Evolutionary conservation across 2,888 invertebrate species (phyloP), one percentile per base, ranked within the genome.

Genomic region (Cryptocheilus praepositus): DNA sequence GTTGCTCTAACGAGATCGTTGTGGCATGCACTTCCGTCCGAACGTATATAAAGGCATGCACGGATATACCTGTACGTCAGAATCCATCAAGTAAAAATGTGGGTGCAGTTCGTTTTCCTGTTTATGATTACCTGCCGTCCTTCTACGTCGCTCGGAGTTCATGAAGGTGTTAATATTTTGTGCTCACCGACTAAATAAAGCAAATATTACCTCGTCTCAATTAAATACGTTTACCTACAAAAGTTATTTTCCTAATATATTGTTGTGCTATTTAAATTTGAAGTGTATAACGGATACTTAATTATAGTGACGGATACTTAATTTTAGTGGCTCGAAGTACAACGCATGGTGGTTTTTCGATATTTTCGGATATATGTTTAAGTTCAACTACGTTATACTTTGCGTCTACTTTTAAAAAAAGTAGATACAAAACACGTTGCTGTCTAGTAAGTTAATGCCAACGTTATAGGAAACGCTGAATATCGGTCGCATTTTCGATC

Each of bases 21-120:
- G 60, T 64, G 28, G 63, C 66, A 78, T 73, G 77, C 66, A 74
- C 67, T 81, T 83, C 83, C 83, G 80, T 62, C 44, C 21, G n/a
- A 55, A 49, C 19, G 57, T 53, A 66, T 79, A 79, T 76, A 80
- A 76, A 76, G 68, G 25, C 49, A 44, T 59, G 59, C 25, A 49
- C 28, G 56, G 60, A 53, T 36, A 58, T 61, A 53, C 45, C 18
- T 49, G 59, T 49, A 58, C 61, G 56, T 46, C 62, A 25, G 43
- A 28, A 22, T 67, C 55, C 15, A 46, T 67, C 15, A 22, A 16
- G 18, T 51, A 43, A 77, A 77, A 61, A 79, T 79, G 79, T 58
- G 22, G 52, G 11, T 64, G 46, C 36, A 60, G 11, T 43, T 68
- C 19, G 21, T 61, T 7, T 18, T 70, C 44, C n/a, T 79, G 49